Base-by-base conservation (phyloP, 2,888 invertebrate species). In the Lasioglossum pauxillum region DNA sequence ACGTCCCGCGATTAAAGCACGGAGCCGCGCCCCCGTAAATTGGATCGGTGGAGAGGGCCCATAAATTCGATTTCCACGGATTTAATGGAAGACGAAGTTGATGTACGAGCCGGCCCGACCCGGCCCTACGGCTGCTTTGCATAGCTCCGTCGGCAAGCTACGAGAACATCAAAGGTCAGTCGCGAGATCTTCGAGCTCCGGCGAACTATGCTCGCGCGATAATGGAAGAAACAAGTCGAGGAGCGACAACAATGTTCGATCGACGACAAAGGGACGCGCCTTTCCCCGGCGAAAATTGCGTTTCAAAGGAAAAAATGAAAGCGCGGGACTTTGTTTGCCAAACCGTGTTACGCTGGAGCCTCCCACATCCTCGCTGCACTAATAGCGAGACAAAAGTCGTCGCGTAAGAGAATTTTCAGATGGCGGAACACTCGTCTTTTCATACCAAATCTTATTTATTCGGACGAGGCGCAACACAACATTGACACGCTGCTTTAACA, bases 81-180 rank as follows among this genome's bases (percentile, higher is more conserved):
- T 78, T 78, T 78, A 78, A 78, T 78, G 78, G 78, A 41, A 69
- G 78, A 57, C 41, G 69, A 72, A 71, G 41, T 72, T 72, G 78
- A 78, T 41, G 53, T 27, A 53, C 78, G 53, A 41, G 14, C 38
- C 67, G 14, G 35, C 3, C 12, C 76, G 46, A 27, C 76, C 64
- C 60, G 16, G 16, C 67, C 35, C 53, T 14, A 35, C 67, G 19
- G 7, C 35, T 38, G 71, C 35, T 78, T 78, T 78, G 78, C 78
- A 78, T 78, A 72, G 38, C 53, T 57, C n/a, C 27, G 78, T 14
- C 57, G 53, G 3, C 41, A 53, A 41, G 16, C n/a, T 41, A 7
- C 38, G 19, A 53, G 19, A 53, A 27, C 46, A 67, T 77, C 77
- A 46, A 69, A 77, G 77, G 49, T 77, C 67, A 19, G 35, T 67